Evolutionary conservation across 1,140 invertebrate genomes (phyloP).

Genomic region (Hydropsyche tenuis): DNA sequence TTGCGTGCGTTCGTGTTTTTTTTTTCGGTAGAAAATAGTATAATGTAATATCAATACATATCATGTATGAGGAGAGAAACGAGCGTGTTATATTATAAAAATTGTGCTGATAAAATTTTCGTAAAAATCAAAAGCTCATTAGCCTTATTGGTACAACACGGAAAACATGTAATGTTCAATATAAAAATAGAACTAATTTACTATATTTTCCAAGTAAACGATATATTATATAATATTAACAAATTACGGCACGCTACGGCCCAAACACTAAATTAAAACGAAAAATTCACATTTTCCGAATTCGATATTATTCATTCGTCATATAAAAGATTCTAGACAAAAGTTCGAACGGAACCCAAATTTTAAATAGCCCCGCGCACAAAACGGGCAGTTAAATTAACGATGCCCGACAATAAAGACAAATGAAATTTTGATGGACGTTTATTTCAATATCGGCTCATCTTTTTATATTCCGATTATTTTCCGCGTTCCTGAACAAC

Average conservation of each 20-base stretch:
- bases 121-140: constrained; percentile 26
- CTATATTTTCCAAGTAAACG: no score
- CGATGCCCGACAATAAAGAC: constrained; percentile 6
- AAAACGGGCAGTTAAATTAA: background rate
- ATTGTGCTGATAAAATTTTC: background rate
- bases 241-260: no score
- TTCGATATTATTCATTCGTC: no score
- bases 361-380: background rate
- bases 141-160: background rate
- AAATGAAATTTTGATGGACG: constrained; percentile 23
- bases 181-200: no score
- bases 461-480: constrained; percentile 7
- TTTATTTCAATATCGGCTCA: constrained; percentile 17
- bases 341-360: background rate
- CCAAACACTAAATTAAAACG: no score
- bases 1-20: no score
- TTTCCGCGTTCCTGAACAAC: background rate
- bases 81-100: background rate
- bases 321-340: background rate
- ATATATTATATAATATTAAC: no score
- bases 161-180: background rate
- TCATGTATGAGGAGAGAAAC: background rate
- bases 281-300: no score
- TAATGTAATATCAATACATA: constrained; percentile 18
- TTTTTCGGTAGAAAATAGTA: background rate